Evolutionary conservation across 2,797 vertebrate genomes (phyloP).

Genomic region (Enteromius argenteus): DNA sequence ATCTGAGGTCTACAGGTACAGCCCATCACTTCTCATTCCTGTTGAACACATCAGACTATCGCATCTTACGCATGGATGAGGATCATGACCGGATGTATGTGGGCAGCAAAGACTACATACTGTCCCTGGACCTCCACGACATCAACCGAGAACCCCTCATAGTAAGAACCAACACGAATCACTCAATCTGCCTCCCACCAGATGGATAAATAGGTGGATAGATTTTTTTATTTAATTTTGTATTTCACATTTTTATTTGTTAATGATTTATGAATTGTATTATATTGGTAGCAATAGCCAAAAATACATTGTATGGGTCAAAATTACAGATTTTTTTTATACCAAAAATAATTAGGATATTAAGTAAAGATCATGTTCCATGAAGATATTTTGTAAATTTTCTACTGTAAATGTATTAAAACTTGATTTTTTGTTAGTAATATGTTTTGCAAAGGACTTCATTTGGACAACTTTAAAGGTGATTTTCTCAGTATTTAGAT

Average conservation of each 20-base stretch:
- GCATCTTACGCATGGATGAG: conserved; percentile 96
- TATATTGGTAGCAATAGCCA: no score
- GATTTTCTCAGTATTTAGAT: no score
- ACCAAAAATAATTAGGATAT: no score
- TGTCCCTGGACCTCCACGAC: conserved; percentile 95
- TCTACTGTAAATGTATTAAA: no score
- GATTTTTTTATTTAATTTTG: no score
- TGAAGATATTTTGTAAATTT: no score
- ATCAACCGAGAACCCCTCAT: conserved; percentile 97
- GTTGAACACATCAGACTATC: conserved; percentile 93
- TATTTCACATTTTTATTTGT: neutral
- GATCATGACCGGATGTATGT: conserved; percentile 98
- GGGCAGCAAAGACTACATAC: conserved; percentile 95
- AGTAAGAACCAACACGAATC: conserved; percentile 78
- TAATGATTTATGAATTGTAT: neutral
- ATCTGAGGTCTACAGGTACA: conserved; percentile 89
- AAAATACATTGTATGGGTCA: no score
- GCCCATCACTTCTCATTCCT: conserved; percentile 95
- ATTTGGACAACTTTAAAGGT: no score
- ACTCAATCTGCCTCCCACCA: neutral
- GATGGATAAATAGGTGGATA: neutral
- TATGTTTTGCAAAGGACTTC: no score
- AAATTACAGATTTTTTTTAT: no score
- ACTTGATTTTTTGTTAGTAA: no score
- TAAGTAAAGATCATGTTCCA: no score